A percentile compares a stretch with the other conserved stretches of the same genome.
phyloP scores from a whole-genome alignment of 2,888 invertebrate genomes.

The Iselma pallidipennis region DNA sequence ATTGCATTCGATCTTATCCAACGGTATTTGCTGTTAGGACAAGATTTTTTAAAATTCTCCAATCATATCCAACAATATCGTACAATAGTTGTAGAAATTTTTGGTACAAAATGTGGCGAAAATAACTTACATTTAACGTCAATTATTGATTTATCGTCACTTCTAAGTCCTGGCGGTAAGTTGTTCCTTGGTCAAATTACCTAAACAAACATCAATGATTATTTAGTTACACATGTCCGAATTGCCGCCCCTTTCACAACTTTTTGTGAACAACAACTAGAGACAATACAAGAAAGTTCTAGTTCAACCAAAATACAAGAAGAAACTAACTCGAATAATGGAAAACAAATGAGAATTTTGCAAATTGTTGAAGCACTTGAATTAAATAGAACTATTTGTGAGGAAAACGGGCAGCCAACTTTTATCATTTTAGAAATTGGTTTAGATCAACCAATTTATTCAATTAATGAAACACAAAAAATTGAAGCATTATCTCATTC shows the following conservation, averaged over 20 bases:
- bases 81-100: slow-evolving; percentile 47
- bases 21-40: slow-evolving; percentile 39
- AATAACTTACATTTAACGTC: slow-evolving; percentile 49
- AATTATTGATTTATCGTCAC: slow-evolving; percentile 45
- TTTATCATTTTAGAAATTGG: slow-evolving; percentile 52
- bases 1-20: slow-evolving; percentile 49
- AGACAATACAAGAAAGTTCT: slow-evolving; percentile 26
- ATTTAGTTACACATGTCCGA: slow-evolving; percentile 42
- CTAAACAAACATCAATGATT: slow-evolving; percentile 1
- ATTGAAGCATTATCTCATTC: slow-evolving; percentile 49
- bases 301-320: slow-evolving; percentile 14
- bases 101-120: slow-evolving; percentile 30
- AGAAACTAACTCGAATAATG: too few species aligned
- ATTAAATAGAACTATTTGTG: slow-evolving; percentile 44
- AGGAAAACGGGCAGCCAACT: slow-evolving; percentile 46
- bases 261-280: slow-evolving; percentile 43
- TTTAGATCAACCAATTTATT: slow-evolving; percentile 36
- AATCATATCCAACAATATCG: slow-evolving; percentile 41
- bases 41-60: slow-evolving; percentile 34
- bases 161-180: slow-evolving; percentile 52
- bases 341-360: slow-evolving; percentile 26
- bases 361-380: slow-evolving; percentile 39
- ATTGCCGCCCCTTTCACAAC: slow-evolving; percentile 46
- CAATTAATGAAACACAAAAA: slow-evolving; percentile 39
- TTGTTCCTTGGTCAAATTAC: slow-evolving; percentile 7